phyloP scores from a whole-genome alignment of 2,797 vertebrate species.

The Champsocephalus gunnari region DNA sequence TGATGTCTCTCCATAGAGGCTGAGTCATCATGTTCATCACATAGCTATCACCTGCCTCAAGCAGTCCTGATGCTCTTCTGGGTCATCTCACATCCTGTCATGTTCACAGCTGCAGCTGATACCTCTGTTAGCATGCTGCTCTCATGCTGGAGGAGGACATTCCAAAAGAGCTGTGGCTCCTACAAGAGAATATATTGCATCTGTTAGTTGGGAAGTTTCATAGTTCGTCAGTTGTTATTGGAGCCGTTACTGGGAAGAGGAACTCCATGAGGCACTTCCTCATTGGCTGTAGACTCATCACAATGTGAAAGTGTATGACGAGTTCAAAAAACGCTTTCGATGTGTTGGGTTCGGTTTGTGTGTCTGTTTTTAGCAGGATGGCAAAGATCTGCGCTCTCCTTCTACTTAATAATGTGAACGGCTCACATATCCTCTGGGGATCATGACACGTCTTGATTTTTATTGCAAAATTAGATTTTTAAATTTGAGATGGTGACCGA shows the following conservation, averaged over 20 bases:
- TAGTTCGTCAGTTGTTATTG: neutral
- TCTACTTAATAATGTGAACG: no score
- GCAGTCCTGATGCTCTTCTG: no score
- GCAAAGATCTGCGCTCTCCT: no score
- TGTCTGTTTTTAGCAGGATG: no score
- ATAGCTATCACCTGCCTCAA: no score
- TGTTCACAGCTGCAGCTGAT: no score
- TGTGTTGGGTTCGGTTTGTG: no score
- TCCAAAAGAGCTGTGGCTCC: neutral
- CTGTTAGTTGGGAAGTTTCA: neutral
- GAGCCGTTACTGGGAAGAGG: neutral
- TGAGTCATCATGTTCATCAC: no score
- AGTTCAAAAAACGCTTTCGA: neutral
- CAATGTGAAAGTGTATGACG: neutral
- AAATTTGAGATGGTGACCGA: neutral
- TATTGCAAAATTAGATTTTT: neutral
- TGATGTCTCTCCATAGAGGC: no score
- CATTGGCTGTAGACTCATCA: conserved; percentile 8
- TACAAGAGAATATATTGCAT: neutral
- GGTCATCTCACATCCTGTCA: no score
- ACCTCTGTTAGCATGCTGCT: no score
- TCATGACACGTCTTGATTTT: neutral
- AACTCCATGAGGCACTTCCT: conserved; percentile 21
- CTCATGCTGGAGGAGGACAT: no score
- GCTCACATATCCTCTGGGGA: neutral